Evolutionary conservation across 2,113 vertebrate genomes (phyloP).

Genomic region (Mastomys coucha): DNA sequence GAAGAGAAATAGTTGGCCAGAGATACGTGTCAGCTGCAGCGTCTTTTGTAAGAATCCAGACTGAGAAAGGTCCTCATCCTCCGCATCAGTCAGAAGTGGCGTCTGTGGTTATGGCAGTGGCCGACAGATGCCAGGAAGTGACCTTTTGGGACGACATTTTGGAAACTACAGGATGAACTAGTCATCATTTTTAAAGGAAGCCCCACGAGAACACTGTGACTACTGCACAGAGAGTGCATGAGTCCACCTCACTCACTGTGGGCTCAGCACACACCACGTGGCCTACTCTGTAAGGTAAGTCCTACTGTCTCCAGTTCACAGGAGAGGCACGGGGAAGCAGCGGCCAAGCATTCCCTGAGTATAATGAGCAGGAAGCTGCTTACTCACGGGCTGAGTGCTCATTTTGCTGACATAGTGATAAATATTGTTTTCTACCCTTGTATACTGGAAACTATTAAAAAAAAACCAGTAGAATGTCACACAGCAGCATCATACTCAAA

Average conservation of each 20-base stretch:
- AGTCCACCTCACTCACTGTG: too few species aligned
- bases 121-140: neutral
- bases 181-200: neutral
- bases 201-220: neutral
- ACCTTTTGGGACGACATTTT: neutral
- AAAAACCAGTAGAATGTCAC: neutral
- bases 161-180: neutral
- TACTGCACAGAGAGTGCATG: neutral
- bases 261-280: neutral
- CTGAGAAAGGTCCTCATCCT: neutral
- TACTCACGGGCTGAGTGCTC: too few species aligned
- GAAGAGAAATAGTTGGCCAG: neutral
- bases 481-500: neutral
- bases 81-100: neutral
- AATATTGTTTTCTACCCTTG: neutral
- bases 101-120: neutral
- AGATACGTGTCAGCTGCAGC: neutral
- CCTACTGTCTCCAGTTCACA: rapidly evolving
- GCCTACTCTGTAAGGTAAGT: neutral
- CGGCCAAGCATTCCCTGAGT: neutral
- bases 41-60: neutral
- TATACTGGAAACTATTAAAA: neutral
- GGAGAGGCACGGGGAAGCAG: neutral
- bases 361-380: neutral
- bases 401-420: neutral